Conservation (phyloP, 2,888 invertebrate species). For the Pelosia muscerda region DNA sequence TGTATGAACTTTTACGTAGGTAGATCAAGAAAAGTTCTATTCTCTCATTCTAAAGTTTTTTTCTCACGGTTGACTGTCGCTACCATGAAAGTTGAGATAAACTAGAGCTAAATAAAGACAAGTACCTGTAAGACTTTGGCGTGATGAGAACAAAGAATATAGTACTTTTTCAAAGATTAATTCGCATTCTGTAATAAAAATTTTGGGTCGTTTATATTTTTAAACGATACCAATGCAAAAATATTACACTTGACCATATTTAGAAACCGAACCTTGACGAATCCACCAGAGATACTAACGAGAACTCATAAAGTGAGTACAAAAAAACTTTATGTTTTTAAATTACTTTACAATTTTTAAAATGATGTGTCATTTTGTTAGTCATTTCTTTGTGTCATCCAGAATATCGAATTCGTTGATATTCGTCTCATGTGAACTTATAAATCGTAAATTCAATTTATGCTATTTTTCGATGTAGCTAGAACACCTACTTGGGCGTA, state of each 20-base stretch:
- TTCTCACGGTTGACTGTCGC: not conserved
- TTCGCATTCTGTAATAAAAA: not conserved
- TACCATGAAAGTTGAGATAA: not conserved
- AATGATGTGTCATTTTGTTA: conserved; percentile 52
- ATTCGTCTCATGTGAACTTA: conserved; percentile 57
- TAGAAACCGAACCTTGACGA: conserved; percentile 25
- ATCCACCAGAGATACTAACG: conserved; percentile 25
- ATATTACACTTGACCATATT: conserved; percentile 38
- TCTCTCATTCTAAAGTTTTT: no score
- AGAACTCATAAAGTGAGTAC: conserved; percentile 33
- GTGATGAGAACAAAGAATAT: not conserved
- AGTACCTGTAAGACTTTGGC: no score
- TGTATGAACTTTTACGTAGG: no score
- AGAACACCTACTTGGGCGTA: conserved; percentile 55
- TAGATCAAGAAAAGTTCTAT: no score
- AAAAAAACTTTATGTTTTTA: conserved; percentile 23
- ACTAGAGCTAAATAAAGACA: no score
- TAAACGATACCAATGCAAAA: conserved; percentile 9
- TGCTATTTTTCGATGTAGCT: conserved; percentile 52
- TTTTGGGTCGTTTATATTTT: not conserved
- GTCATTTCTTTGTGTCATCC: conserved; percentile 48
- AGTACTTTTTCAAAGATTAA: not conserved
- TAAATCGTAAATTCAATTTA: conserved; percentile 58
- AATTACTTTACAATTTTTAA: conserved; percentile 34
- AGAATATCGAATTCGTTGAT: conserved; percentile 33